Conservation (phyloP, 2,888 invertebrate genomes). For the Minunthozetes semirufus region DNA sequence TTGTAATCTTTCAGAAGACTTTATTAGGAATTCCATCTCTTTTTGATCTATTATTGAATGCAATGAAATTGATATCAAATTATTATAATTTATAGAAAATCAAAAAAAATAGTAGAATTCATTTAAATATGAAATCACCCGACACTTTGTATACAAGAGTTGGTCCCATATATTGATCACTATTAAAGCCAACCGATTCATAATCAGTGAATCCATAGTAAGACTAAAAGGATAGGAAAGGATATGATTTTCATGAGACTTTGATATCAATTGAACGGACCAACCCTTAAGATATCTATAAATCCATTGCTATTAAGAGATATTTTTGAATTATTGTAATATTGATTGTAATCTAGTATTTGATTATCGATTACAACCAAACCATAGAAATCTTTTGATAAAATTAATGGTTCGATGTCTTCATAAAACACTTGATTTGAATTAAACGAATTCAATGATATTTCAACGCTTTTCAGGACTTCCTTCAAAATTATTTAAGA, state of each 20-base stretch:
- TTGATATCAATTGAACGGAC: slow-evolving; percentile 14
- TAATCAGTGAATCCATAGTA: slow-evolving; percentile 25
- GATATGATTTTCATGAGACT: not conserved
- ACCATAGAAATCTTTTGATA: slow-evolving; percentile 2
- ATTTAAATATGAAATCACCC: not conserved
- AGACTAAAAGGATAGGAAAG: not conserved
- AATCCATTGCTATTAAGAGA: slow-evolving; percentile 12
- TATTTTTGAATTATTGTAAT: not conserved
- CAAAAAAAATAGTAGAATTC: not conserved
- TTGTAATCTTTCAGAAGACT: not conserved
- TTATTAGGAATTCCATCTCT: not conserved
- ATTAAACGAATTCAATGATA: not conserved
- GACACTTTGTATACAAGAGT: not conserved
- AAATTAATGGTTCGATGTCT: slow-evolving; percentile 9
- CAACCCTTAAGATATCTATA: slow-evolving; percentile 23
- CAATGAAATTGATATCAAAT: not conserved
- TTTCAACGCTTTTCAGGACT: not conserved
- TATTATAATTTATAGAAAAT: not conserved
- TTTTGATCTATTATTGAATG: not conserved
- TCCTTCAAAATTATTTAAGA: slow-evolving; percentile 13
- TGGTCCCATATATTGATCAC: not conserved
- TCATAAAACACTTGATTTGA: slow-evolving; percentile 9
- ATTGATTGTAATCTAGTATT: not conserved
- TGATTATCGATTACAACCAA: slow-evolving; percentile 28
- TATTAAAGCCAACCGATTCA: slow-evolving; percentile 30